Evolutionary conservation across 64 coral and sea anemone genomes (phyloP).

Genomic region (Stichodactyla helianthus): DNA sequence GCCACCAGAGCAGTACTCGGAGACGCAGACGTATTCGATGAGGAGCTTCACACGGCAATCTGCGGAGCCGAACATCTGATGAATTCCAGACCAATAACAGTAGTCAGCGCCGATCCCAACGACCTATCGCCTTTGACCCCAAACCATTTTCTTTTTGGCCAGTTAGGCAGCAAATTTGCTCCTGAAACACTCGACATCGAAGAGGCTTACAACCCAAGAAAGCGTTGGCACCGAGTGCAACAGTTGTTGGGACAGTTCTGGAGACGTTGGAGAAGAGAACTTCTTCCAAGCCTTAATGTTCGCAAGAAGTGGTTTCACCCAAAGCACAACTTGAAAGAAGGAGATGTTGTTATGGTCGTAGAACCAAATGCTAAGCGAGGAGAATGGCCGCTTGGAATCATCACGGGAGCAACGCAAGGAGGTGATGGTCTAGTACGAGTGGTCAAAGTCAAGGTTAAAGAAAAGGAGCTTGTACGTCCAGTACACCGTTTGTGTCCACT

Average conservation of each 20-base stretch:
- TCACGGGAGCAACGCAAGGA: neutral
- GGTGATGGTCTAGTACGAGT: constrained; percentile 35
- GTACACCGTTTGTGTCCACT: neutral
- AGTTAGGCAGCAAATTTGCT: constrained; percentile 30
- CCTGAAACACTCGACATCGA: constrained; percentile 24
- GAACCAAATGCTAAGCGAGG: constrained; percentile 35
- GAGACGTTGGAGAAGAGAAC: constrained; percentile 38
- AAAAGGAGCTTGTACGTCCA: constrained; percentile 13
- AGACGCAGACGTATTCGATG: constrained; percentile 15
- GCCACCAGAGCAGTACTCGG: constrained; percentile 32
- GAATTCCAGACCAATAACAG: constrained; percentile 43
- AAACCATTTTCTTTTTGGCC: constrained; percentile 28
- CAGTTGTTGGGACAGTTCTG: constrained; percentile 36
- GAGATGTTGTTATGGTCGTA: constrained; percentile 26
- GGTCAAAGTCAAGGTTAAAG: neutral
- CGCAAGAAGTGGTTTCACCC: constrained; percentile 37
- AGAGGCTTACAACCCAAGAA: constrained; percentile 28
- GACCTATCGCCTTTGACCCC: constrained; percentile 27
- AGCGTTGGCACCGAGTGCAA: constrained; percentile 39
- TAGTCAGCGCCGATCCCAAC: constrained; percentile 21
- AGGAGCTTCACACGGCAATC: constrained; percentile 32
- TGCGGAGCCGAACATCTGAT: constrained; percentile 28
- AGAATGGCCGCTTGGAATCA: constrained; percentile 38
- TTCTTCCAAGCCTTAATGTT: constrained; percentile 33
- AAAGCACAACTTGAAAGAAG: neutral